Percentiles rank a stretch among this genome's conserved stretches.
Conservation (phyloP, 2,888 invertebrate species). For the Ophioninae sp. region DNA sequence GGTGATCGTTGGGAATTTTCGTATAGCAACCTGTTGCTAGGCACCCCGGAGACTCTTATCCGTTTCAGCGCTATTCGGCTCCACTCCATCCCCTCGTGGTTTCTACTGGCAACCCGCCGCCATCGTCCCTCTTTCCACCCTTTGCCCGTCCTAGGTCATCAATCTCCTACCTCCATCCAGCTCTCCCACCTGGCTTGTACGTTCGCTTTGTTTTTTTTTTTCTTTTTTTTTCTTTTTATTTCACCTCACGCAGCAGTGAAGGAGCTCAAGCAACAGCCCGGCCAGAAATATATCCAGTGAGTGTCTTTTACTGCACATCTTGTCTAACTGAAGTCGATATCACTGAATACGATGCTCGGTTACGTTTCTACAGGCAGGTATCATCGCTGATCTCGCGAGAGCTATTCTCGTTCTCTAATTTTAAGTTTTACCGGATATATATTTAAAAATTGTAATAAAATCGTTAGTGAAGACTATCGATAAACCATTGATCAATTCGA, state of each 20-base stretch:
- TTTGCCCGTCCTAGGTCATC: constrained; percentile 3
- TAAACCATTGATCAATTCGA: too few relatives aligned
- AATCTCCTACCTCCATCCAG: constrained; percentile 16
- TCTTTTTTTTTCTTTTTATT: not conserved
- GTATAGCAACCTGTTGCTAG: constrained; percentile 79
- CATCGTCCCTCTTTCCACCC: not conserved
- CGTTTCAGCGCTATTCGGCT: constrained; percentile 62
- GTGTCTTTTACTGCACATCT: constrained; percentile 1
- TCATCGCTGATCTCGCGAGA: not conserved
- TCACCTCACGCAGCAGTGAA: not conserved
- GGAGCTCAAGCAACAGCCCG: constrained; percentile 16
- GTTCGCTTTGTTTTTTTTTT: not conserved
- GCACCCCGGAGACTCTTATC: constrained; percentile 75
- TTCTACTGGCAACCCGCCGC: constrained; percentile 54
- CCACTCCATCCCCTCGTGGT: constrained; percentile 51
- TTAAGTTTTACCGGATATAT: too few relatives aligned
- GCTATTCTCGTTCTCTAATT: not conserved
- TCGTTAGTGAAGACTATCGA: too few relatives aligned
- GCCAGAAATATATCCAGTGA: constrained; percentile 11
- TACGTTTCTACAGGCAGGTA: not conserved
- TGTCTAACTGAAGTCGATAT: constrained; percentile 5
- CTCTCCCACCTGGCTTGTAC: not conserved
- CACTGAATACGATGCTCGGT: not conserved
- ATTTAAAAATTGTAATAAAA: too few relatives aligned
- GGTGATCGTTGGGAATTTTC: constrained; percentile 69